A percentile compares a stretch with the other conserved stretches of the same genome.
Conservation (phyloP, 1,140 invertebrate genomes). For the Philaenus spumarius region DNA sequence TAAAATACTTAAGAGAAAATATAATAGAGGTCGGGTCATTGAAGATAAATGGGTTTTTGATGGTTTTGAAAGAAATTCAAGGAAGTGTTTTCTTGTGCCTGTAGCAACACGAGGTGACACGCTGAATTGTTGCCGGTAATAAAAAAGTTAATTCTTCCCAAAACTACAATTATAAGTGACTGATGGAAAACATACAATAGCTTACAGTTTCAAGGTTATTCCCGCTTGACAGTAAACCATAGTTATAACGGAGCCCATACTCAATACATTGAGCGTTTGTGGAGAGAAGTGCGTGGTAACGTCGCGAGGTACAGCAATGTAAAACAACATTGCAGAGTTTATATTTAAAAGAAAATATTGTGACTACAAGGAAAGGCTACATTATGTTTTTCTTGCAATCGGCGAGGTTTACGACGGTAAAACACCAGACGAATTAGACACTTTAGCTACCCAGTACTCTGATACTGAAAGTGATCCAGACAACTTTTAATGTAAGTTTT, state of each 20-base stretch:
- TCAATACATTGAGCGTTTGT: too few species aligned
- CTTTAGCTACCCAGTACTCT: too few species aligned
- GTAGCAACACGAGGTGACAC: neutral
- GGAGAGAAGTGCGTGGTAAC: neutral
- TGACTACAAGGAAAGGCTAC: too few species aligned
- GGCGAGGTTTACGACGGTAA: too few species aligned
- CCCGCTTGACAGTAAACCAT: neutral
- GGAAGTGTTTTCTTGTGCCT: neutral
- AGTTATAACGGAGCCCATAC: too few species aligned
- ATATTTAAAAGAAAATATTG: too few species aligned
- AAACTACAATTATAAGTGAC: neutral
- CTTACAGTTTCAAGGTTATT: neutral
- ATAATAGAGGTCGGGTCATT: neutral
- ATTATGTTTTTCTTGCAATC: too few species aligned
- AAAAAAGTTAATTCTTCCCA: neutral
- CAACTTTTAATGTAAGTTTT: too few species aligned
- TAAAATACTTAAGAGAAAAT: neutral
- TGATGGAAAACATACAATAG: neutral
- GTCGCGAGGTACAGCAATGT: neutral
- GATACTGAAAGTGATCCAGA: too few species aligned
- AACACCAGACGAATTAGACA: too few species aligned
- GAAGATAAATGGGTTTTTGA: neutral
- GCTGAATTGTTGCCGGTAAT: neutral
- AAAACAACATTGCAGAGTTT: neutral
- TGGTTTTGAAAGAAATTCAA: neutral